phyloP scores from a whole-genome alignment of 2,797 vertebrate genomes.

The Pachyuromys duprasi region DNA sequence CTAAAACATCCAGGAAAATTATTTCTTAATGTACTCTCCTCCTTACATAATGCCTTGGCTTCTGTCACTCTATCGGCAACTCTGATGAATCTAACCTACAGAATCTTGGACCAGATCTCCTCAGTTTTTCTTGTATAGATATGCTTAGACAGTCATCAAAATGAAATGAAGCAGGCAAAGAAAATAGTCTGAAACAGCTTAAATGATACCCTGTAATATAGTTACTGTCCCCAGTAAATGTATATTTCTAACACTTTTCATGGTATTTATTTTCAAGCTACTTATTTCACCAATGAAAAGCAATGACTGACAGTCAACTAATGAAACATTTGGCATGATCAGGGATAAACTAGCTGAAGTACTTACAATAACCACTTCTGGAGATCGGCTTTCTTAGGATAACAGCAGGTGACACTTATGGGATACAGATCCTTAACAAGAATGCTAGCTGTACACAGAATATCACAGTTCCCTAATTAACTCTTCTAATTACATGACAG shows the following conservation, averaged over 20 bases:
- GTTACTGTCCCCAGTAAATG: neutral
- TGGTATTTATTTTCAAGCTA: neutral
- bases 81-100: neutral
- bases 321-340: neutral
- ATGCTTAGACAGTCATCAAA: neutral
- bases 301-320: neutral
- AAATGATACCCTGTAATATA: neutral
- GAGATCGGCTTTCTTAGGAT: neutral
- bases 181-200: neutral
- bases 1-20: neutral
- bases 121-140: neutral
- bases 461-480: neutral
- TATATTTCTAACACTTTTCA: neutral
- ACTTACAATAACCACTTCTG: neutral
- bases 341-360: neutral
- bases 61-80: neutral
- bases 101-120: neutral
- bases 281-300: constrained; percentile 29
- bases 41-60: neutral
- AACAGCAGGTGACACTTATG: neutral
- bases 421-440: neutral
- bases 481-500: neutral
- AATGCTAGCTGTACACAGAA: neutral
- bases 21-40: neutral
- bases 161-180: neutral